Percentiles rank a stretch among this genome's conserved stretches.
These are phyloP conservation scores for Cataglyphis livida DNA, from an alignment of 2,888 invertebrate species.

Conservation along the genomic window DNA sequence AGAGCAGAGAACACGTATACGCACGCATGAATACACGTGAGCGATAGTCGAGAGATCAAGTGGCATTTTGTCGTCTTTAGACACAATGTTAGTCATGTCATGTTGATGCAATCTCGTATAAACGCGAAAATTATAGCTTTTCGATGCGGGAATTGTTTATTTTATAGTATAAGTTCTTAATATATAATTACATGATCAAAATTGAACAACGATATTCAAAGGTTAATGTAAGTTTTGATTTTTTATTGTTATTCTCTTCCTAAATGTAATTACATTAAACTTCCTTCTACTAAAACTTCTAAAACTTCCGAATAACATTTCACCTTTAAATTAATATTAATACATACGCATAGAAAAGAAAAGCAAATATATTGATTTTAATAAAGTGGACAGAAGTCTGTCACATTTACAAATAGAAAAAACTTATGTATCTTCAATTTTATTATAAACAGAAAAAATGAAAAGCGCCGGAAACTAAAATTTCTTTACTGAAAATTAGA, in stretches of 20 bases:
- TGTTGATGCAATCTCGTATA: constrained; percentile 49
- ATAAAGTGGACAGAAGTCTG: constrained; percentile 10
- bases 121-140: constrained; percentile 17
- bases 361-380: constrained; percentile 45
- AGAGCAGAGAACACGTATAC: constrained; percentile 29
- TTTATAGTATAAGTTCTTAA: background rate
- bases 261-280: background rate
- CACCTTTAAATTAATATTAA: constrained; percentile 36
- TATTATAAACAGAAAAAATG: background rate
- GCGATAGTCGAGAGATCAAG: constrained; percentile 71
- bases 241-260: background rate
- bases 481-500: constrained; percentile 41
- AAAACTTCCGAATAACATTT: background rate
- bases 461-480: constrained; percentile 17
- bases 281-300: too few relatives aligned
- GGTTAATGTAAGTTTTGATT: background rate
- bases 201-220: background rate
- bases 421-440: constrained; percentile 24
- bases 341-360: constrained; percentile 6
- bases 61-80: constrained; percentile 66
- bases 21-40: constrained; percentile 31
- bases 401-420: constrained; percentile 14
- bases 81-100: constrained; percentile 43
- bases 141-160: constrained; percentile 9
- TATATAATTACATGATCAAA: background rate